Conservation (phyloP, 2,888 invertebrate species). For the Cantharis rustica region DNA sequence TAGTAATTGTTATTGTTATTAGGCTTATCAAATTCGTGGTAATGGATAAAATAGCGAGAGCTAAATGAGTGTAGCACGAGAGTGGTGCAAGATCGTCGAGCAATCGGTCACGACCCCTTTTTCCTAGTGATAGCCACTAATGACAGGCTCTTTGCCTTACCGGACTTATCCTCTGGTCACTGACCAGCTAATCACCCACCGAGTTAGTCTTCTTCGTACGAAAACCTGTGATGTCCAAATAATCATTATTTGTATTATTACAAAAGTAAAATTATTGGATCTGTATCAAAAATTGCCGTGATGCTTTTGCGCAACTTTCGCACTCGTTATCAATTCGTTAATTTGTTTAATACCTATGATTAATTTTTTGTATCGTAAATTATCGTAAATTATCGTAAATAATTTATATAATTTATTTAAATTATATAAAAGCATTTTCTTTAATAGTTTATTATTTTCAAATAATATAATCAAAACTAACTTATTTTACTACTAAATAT, state of each 20-base stretch:
- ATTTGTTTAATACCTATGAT: too few species aligned
- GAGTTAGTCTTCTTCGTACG: neutral
- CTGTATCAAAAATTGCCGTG: neutral
- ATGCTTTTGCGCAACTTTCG: neutral
- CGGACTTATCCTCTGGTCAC: constrained; percentile 39
- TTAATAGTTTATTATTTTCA: too few species aligned
- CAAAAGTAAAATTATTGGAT: neutral
- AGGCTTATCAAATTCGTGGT: neutral
- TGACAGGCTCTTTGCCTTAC: constrained; percentile 31
- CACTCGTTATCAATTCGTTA: too few species aligned
- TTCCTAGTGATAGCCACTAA: constrained; percentile 32
- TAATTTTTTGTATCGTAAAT: too few species aligned
- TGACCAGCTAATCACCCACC: constrained; percentile 41
- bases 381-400: too few species aligned
- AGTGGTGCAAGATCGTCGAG: constrained; percentile 15
- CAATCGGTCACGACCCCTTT: constrained; percentile 38
- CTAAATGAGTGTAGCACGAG: constrained; percentile 24
- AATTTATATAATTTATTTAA: too few species aligned
- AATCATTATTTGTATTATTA: neutral
- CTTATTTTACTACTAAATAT: too few species aligned
- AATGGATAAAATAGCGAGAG: constrained; percentile 10
- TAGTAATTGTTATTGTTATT: neutral
- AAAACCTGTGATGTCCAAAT: neutral
- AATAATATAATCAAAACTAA: too few species aligned
- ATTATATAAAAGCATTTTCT: too few species aligned